Evolutionary conservation across 2,113 vertebrate species (phyloP), one percentile per base, ranked within the genome.

Genomic region (Sorex araneus): DNA sequence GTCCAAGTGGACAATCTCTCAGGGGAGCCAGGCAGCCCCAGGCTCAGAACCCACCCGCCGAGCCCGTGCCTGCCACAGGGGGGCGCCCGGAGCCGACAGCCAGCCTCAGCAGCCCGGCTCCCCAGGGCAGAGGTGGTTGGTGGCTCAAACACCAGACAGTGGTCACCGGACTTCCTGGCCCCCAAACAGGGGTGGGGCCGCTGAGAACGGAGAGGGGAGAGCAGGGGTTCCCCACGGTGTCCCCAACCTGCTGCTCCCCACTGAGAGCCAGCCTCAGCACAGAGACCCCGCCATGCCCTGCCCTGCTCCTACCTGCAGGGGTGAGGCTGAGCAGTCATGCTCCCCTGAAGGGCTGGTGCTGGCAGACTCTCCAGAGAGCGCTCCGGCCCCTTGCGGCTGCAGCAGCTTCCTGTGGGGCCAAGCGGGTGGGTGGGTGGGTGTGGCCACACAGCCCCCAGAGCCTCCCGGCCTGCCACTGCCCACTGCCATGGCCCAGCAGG

Each of bases 271-370:
- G 21, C 47, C 34, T 45, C n/a, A 11, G 50, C 23, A 67, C n/a
- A 16, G 13, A 4, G 36, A n/a, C 27, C 78, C 34, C 32, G 34
- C 27, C 27, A 13, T 30, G 27, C 47, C 32, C 0, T 1, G 2
- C 50, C 16, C 5, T 2, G 15, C 18, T 66, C 70, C 50, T 96
- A 99, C 99, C 98, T 99, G 99, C 32, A 99, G 98, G 8, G 99
- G 99, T 2, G 99, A 99, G 83, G 96, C 82, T 2, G 98, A 98
- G 97, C 93, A 98, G 64, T 98, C 90, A 0, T 86, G 97, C 95
- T 99, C 99, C 0, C 21, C 2, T 0, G 98, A 98, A 0, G 99
- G 99, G 84, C 99, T 99, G 77, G 96, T 70, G 92, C 98, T 97
- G n/a, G 98, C 97, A 0, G 97, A 94, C 60, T 99, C 98, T 30